phyloP scores from a whole-genome alignment of 2,888 invertebrate species.

The Apamea sordens region DNA sequence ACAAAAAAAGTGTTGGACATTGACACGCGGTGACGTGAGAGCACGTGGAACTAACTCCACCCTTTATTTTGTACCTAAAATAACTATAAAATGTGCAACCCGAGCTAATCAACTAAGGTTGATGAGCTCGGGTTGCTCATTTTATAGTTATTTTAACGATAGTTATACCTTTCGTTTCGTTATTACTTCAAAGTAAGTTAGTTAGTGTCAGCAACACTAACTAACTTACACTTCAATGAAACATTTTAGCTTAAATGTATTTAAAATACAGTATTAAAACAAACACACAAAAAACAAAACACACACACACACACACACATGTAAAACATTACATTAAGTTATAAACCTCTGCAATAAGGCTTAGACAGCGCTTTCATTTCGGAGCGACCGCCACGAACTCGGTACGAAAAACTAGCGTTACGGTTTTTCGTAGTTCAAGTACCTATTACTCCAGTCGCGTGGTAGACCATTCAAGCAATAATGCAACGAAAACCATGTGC shows the following conservation, averaged over 20 bases:
- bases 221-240: background rate
- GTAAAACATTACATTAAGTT: background rate
- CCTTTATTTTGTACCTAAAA: constrained; percentile 30
- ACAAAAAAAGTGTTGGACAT: constrained; percentile 43
- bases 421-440: background rate
- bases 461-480: background rate
- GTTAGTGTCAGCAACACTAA: no score
- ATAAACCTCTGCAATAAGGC: background rate
- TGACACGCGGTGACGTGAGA: constrained; percentile 39
- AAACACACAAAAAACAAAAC: no score
- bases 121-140: constrained; percentile 5
- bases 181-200: background rate
- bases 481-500: background rate
- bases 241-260: background rate
- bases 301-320: no score
- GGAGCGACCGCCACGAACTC: background rate
- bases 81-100: no score
- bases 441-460: background rate
- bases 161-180: background rate
- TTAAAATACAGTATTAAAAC: background rate
- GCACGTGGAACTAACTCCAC: constrained; percentile 40
- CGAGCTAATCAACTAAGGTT: no score
- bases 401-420: background rate
- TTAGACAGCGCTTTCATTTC: background rate
- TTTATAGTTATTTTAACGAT: constrained; percentile 15